Percentiles rank a stretch among this genome's conserved stretches.
Conservation (phyloP, 2,888 invertebrate genomes). For the Agrochola lota region DNA sequence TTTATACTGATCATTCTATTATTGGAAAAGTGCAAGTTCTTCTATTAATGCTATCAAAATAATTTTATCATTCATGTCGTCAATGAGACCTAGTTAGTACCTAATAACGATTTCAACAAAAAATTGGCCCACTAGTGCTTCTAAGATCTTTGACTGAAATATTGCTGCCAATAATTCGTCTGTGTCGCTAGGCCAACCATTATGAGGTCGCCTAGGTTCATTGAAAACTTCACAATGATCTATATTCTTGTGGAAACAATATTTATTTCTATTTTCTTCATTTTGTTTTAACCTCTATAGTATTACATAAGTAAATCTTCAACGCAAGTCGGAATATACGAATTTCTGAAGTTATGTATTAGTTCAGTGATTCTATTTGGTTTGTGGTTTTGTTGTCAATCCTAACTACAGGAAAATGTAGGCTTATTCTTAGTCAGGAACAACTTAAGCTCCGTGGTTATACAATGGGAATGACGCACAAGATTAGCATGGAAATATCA, state of each 20-base stretch:
- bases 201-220: slow-evolving; percentile 22
- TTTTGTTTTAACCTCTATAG: background rate
- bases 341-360: background rate
- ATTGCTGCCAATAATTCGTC: slow-evolving; percentile 47
- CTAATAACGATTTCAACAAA: slow-evolving; percentile 31
- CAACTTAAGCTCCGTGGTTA: background rate
- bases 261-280: background rate
- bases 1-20: background rate
- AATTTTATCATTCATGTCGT: slow-evolving; percentile 9
- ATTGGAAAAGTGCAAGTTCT: background rate
- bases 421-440: slow-evolving; percentile 2
- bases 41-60: background rate
- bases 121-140: slow-evolving; percentile 39
- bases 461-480: slow-evolving; percentile 17
- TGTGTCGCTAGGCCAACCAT: slow-evolving; percentile 27
- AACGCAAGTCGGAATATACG: background rate
- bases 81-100: slow-evolving; percentile 33
- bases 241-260: slow-evolving; percentile 19
- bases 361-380: background rate
- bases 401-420: background rate
- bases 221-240: slow-evolving; percentile 1
- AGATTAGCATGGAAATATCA: slow-evolving; percentile 29
- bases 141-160: slow-evolving; percentile 27
- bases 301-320: background rate
- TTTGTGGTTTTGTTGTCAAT: background rate